Conservation (phyloP, 2,113 vertebrate genomes). For the Alouatta palliata region DNA sequence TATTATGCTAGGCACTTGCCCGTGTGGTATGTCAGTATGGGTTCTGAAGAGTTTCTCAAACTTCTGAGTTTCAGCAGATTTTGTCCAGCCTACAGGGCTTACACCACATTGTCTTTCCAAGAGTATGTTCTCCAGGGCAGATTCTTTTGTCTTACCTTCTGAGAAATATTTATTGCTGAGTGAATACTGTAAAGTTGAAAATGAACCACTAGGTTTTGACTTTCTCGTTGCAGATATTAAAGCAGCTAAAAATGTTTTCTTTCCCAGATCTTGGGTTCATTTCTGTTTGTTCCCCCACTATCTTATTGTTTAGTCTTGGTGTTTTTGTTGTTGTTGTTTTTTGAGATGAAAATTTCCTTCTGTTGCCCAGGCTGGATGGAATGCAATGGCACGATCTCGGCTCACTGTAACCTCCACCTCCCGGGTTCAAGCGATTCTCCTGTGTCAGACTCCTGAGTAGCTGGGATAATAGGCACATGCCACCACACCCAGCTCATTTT, state of each 20-base stretch:
- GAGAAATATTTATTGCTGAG: neutral
- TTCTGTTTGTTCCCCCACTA: neutral
- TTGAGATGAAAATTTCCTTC: too few species aligned
- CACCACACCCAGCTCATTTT: too few species aligned
- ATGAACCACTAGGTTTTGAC: neutral
- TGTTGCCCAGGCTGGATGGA: too few species aligned
- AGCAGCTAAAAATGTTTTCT: neutral
- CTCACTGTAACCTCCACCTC: too few species aligned
- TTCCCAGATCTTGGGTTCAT: neutral
- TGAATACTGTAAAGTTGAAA: neutral
- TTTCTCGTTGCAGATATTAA: conserved; percentile 5
- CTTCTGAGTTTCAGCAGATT: neutral
- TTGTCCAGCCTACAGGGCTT: neutral
- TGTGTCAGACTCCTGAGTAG: too few species aligned
- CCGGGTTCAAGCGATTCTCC: too few species aligned
- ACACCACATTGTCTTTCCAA: neutral
- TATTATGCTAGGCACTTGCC: neutral
- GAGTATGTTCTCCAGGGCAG: neutral
- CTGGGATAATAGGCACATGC: too few species aligned
- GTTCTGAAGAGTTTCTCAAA: conserved; percentile 17
- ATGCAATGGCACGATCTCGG: too few species aligned
- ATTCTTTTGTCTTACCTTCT: neutral
- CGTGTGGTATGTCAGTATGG: neutral
- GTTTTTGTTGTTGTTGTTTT: too few species aligned
- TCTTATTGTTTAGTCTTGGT: neutral